phyloP scores from a whole-genome alignment of 1,140 invertebrate genomes.

The Zaprionus nigranus region DNA sequence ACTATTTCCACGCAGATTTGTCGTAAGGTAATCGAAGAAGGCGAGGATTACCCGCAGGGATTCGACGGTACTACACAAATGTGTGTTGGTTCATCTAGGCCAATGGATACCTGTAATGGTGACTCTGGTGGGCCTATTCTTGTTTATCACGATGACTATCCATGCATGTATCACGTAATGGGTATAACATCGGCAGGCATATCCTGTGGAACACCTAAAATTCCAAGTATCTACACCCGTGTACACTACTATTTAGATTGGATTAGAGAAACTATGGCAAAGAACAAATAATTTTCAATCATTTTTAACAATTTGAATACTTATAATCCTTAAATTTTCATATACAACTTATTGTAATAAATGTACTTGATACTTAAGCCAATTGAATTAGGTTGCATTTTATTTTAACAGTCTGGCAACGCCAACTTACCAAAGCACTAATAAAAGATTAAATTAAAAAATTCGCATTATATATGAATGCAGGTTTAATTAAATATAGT shows the following conservation, averaged over 20 bases:
- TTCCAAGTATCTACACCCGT: conserved; percentile 74
- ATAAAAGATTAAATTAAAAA: background rate
- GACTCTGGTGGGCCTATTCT: conserved; percentile 79
- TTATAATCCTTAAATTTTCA: background rate
- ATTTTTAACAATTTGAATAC: conserved; percentile 1
- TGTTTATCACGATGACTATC: conserved; percentile 59
- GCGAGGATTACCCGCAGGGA: conserved; percentile 84
- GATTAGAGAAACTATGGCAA: conserved; percentile 50
- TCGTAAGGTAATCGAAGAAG: conserved; percentile 56
- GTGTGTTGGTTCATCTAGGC: conserved; percentile 88
- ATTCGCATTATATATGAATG: too few relatives aligned
- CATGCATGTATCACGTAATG: conserved; percentile 75
- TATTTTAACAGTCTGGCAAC: conserved; percentile 20
- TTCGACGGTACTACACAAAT: conserved; percentile 86
- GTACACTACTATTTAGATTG: conserved; percentile 75
- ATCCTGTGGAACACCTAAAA: conserved; percentile 59
- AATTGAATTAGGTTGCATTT: conserved; percentile 3
- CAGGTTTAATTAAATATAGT: too few relatives aligned
- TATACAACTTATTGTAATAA: background rate
- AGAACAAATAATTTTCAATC: background rate
- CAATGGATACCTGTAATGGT: conserved; percentile 84
- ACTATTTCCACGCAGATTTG: conserved; percentile 48
- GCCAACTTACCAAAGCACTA: background rate
- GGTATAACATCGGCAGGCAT: conserved; percentile 73
- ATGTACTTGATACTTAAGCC: background rate